Evolutionary conservation across 2,113 vertebrate species (phyloP), one percentile per base, ranked within the genome.

Genomic region (Proteles cristata): DNA sequence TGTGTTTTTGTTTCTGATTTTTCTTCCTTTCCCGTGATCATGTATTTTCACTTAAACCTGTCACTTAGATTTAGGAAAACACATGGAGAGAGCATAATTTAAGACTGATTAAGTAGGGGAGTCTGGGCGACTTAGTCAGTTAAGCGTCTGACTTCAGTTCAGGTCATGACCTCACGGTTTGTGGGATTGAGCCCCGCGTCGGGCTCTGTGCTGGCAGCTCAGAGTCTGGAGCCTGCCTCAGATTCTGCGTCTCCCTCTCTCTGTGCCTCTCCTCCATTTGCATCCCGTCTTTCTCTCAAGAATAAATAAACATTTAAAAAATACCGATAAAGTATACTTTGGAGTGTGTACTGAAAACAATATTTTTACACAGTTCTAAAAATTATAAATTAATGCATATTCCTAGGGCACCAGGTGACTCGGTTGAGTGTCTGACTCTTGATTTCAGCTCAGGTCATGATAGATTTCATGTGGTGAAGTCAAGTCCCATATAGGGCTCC

Each of bases 1-100:
- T 50, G 0, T 17, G 5, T 4, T 86, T 79, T 33, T 43, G 0
- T 6, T 43, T 68, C n/a, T 61, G 15, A 5, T n/a, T 28, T 8
- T 81, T 65, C 19, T 73, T 61, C 39, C 28, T 48, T 50, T 26
- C 48, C 11, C 1, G 5, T 81, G 53, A 45, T 19, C 7, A 65
- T 0, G 0, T 31, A 19, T 25, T 31, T 33, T 80, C 84, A 79
- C 58, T n/a, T 71, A 89, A 55, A 66, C 7, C 8, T 14, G 9
- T 71, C 50, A 33, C 31, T 65, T 33, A 71, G 35, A 91, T 33
- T 58, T 35, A 43, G 8, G 31, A 77, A 74, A 91, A 83, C 39
- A 80, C 21, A 21, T 16, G 4, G n/a, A 45, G 7, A 6, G 21
- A 53, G 28, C 43, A 65, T 43, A 82, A 35, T 5, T 66, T 53